phyloP scores from a whole-genome alignment of 2,797 vertebrate species.

The Sylvilagus floridanus region DNA sequence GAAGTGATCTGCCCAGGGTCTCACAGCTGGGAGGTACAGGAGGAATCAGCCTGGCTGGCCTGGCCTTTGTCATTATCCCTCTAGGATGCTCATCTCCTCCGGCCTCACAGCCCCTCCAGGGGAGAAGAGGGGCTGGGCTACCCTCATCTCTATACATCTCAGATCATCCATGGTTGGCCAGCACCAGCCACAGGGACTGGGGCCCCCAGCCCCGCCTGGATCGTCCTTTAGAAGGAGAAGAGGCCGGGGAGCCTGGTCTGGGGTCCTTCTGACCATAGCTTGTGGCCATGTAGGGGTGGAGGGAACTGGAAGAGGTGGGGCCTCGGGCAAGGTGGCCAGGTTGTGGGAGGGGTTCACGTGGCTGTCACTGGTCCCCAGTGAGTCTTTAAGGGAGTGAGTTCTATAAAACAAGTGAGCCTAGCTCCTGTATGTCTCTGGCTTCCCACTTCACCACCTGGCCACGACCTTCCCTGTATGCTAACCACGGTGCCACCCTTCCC shows the following conservation, averaged over 20 bases:
- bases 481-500: too few relatives aligned
- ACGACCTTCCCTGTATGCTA: too few relatives aligned
- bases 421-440: too few relatives aligned
- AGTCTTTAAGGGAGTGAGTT: too few relatives aligned
- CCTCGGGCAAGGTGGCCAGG: too few relatives aligned
- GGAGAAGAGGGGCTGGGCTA: not conserved
- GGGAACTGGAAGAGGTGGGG: too few relatives aligned
- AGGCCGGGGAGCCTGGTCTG: not conserved
- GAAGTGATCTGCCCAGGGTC: not conserved
- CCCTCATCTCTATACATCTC: not conserved
- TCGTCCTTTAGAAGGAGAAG: not conserved
- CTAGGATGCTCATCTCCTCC: not conserved
- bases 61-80: not conserved
- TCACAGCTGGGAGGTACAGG: not conserved
- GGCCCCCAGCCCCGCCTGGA: not conserved
- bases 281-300: too few relatives aligned
- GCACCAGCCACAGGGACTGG: not conserved
- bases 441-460: too few relatives aligned
- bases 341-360: too few relatives aligned
- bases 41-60: not conserved
- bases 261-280: not conserved
- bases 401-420: too few relatives aligned
- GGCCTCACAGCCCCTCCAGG: not conserved
- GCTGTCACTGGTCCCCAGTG: too few relatives aligned
- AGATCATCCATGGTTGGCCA: not conserved